Conservation (phyloP, 2,113 vertebrate genomes). For the Phyllostomus hastatus region DNA sequence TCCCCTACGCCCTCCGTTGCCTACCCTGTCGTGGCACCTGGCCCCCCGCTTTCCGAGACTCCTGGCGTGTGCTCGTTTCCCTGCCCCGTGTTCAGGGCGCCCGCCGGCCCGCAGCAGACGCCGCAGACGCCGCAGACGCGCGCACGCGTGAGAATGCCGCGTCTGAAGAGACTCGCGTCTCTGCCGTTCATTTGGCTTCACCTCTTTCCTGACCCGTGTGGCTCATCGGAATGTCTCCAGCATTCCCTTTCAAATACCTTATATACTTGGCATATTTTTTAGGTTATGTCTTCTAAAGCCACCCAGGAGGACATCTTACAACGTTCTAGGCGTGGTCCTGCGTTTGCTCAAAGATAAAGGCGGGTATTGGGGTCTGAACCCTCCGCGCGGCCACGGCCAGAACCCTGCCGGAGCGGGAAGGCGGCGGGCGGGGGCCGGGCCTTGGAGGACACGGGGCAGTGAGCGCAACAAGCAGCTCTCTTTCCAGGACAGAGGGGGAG, state of each 20-base stretch:
- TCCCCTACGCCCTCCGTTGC: neutral
- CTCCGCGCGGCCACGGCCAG: rapidly evolving
- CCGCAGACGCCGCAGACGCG: rapidly evolving
- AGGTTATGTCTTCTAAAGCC: neutral
- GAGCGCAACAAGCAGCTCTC: neutral
- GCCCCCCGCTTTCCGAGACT: neutral
- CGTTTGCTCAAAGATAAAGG: neutral
- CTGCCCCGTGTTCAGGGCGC: no score
- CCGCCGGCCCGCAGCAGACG: no score
- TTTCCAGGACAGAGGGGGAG: neutral
- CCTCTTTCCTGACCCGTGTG: neutral
- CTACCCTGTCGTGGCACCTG: neutral
- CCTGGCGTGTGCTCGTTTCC: rapidly evolving
- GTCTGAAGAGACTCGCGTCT: neutral
- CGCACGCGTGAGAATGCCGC: rapidly evolving
- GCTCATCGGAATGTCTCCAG: neutral
- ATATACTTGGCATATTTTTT: neutral
- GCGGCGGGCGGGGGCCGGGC: neutral
- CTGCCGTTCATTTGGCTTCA: neutral
- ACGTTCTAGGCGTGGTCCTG: no score
- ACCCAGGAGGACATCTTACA: neutral
- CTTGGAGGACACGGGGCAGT: neutral
- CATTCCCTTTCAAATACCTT: neutral
- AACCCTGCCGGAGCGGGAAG: neutral
- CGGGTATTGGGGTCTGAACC: neutral